These are phyloP conservation scores for Otus scops DNA, from an alignment of 2,797 vertebrate species.

Conservation along the genomic window DNA sequence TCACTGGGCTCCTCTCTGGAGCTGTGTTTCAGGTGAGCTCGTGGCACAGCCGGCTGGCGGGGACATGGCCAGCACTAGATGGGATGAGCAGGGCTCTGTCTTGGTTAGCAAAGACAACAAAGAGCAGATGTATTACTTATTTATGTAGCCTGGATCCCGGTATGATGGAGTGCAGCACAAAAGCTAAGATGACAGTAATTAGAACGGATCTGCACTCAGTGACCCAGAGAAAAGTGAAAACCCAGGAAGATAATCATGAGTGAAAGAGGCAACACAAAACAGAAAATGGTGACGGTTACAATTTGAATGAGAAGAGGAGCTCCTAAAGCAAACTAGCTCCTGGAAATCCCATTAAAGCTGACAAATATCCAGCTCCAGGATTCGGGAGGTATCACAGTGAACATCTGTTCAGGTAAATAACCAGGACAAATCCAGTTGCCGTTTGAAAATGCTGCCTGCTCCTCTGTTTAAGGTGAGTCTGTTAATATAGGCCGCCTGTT, in stretches of 20 bases:
- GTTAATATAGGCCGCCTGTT: neutral
- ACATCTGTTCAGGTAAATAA: slow-evolving; percentile 44
- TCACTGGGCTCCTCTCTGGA: accelerated
- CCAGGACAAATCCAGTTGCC: neutral
- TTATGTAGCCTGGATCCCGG: neutral
- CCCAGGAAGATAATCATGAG: neutral
- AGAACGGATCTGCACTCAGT: slow-evolving; percentile 12
- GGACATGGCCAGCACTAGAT: neutral
- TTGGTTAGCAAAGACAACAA: neutral
- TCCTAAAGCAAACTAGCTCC: slow-evolving; percentile 41
- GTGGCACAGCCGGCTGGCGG: accelerated
- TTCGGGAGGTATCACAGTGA: neutral
- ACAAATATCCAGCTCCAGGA: slow-evolving; percentile 9
- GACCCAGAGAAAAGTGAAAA: slow-evolving; percentile 45
- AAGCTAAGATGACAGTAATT: slow-evolving; percentile 51
- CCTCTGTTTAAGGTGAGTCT: neutral
- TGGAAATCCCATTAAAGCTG: slow-evolving; percentile 42
- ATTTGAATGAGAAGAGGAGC: neutral
- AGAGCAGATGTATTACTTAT: neutral
- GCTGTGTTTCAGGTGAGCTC: neutral
- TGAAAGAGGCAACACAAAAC: neutral
- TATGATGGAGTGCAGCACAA: neutral
- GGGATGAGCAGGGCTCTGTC: neutral
- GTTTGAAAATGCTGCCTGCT: neutral
- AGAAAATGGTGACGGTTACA: neutral